phyloP scores from a whole-genome alignment of 2,888 invertebrate species.

The Euzetes globulus region DNA sequence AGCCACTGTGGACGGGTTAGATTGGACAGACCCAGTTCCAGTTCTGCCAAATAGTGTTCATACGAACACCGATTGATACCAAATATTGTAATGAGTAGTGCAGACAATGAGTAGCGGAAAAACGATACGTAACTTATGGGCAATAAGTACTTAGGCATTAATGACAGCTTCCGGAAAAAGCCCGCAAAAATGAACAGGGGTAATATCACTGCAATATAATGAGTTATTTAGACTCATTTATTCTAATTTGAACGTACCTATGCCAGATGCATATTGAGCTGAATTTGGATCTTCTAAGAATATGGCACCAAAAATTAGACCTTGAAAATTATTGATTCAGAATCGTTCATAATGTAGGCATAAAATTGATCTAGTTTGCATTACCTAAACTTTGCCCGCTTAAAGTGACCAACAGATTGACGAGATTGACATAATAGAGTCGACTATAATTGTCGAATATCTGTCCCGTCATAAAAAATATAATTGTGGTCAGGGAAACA shows the following conservation, averaged over 20 bases:
- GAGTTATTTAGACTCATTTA: not conserved
- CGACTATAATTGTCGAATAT: constrained; percentile 22
- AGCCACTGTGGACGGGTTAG: constrained; percentile 29
- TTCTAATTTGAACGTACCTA: not conserved
- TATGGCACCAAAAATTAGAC: constrained; percentile 29
- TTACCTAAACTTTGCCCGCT: constrained; percentile 31
- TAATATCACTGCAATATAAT: not conserved
- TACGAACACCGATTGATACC: constrained; percentile 25
- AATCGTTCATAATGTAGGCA: no score
- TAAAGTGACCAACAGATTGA: constrained; percentile 20
- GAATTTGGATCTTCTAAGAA: not conserved
- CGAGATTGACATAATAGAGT: not conserved
- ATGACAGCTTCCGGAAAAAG: constrained; percentile 20
- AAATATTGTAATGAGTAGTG: constrained; percentile 23
- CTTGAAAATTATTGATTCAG: not conserved
- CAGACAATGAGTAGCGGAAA: constrained; percentile 12
- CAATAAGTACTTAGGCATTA: constrained; percentile 2
- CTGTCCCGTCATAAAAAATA: constrained; percentile 25
- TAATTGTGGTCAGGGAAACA: not conserved
- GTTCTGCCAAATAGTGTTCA: not conserved
- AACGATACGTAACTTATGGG: constrained; percentile 11
- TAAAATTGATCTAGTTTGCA: not conserved
- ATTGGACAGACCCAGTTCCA: not conserved
- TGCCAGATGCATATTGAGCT: not conserved
- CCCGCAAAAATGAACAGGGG: constrained; percentile 34